Base-by-base conservation (phyloP, 1,140 invertebrate species). In the Trissolcus basalis region DNA sequence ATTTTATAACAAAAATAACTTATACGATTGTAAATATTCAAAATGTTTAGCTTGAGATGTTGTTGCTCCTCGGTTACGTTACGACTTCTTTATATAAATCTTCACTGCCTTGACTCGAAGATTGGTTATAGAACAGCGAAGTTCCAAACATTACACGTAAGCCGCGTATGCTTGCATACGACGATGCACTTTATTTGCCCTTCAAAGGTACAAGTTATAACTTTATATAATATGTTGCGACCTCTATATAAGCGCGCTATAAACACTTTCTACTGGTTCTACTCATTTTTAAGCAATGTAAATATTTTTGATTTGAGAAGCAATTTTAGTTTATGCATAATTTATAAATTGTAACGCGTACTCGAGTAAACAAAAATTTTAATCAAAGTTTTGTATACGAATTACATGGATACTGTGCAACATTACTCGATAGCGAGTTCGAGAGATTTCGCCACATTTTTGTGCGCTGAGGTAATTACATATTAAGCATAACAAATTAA, bases 401-500 rank as follows among this genome's bases (percentile, higher is more conserved):
- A 68, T 50, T 65, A 73, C 70, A 55, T 27, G n/a, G 36, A 9
- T 39, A 39, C n/a, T 39, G 9, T 39, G 36, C 36, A 39, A 27
- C 19, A 27, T 27, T 39, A 55, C 33, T 36, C 36, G 49, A 45
- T 33, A 7, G 27, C 43, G 7, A 47, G 50, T 73, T 60, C 8
- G 49, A 74, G 49, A 9, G 32, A 59, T 72, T 59, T 59, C 10
- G n/a, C 11, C 16, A 13, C 41, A 51, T 74, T 65, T 61, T 67
- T 65, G n/a, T 41, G 51, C 50, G 27, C 49, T 27, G 59, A 41
- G 16, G 71, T 74, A 74, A 75, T 69, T 64, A 59, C 45, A 69
- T 69, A 69, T 65, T 76, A 69, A 69, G 59, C 60, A 70, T 54
- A 55, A 65, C 69, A 47, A 76, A 76, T 59, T 70, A 64, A 69